Base-by-base conservation (phyloP, 2,113 vertebrate genomes). In the Butorides virescens region DNA sequence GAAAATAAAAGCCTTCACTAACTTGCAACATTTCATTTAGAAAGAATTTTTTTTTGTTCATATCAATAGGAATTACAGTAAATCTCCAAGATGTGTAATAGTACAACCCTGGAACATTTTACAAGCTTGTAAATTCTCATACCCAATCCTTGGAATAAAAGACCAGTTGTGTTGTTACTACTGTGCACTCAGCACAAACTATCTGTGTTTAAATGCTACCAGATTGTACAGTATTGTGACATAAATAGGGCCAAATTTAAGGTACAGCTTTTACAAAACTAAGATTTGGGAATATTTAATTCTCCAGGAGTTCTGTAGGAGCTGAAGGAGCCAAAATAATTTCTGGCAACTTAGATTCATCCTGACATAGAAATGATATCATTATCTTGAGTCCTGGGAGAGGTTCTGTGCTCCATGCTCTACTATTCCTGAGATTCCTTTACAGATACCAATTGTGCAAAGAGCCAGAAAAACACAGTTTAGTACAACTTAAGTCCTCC, bases 1-100 rank as follows among this genome's bases (percentile, higher is more conserved):
- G 86, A 94, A 67, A 84, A 74, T 66, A 49, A 73, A 65, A 80
- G 12, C 74, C 52, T 71, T 83, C 68, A 37, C 30, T 74, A 65
- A 74, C 20, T 94, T 93, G 47, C 44, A 93, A 21, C 52, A 34
- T 90, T 94, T 90, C 63, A 97, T 95, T 95, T 72, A 92, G 78
- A 92, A 94, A 77, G 5, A 17, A 5, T 50, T 61, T 80, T 72
- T 72, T 61, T 46, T 86, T 49, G 18, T 83, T 90, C 34, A 19
- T 72, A 65, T 78, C 79, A 84, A 34, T 88, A 86, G n/a, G 30
- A 94, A 83, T 92, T 77, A 46, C 30, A 80, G 65, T 90, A 80
- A 83, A 88, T 86, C 75, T 81, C 44, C 68, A 65, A 87, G 37
- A 71, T 86, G 42, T 46, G 23, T 61, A 77, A 44, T 67, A 50